Base-by-base conservation (phyloP, 2,797 vertebrate genomes). In the Lagocephalus sceleratus region DNA sequence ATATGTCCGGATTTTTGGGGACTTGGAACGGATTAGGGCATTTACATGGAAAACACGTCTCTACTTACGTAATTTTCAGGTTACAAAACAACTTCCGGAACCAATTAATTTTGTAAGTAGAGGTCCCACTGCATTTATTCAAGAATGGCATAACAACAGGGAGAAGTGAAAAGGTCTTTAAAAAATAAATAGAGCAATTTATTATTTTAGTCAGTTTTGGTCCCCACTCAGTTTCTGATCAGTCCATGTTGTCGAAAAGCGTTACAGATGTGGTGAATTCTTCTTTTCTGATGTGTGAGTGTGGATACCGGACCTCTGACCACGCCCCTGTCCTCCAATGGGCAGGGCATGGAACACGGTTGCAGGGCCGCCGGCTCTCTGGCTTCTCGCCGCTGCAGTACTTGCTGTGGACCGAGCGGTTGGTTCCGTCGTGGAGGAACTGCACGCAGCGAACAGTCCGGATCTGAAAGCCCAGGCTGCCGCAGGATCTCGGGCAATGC, bases 381-480 rank as follows among this genome's bases (percentile, higher is more conserved):
- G 96, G 95, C 8, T 94, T 94, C 20, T 95, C 91, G 0, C 93
- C 93, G 0, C 81, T 71, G 50, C 96, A 99, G 80, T 95, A 92
- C 65, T 97, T 99, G 92, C 89, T 94, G 52, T 95, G 94, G 6
- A 99, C 85, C 0, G 96, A 98, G 73, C 93, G 95, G 76, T 94
- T 97, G 60, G 88, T 83, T 7, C 92, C 89, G 0, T 95, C 93
- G 0, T 88, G 91, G 0, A 95, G 91, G 0, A 89, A 87, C 70
- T 98, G 96, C 0, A 98, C 39, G 60, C 97, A 98, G 47, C 92
- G 94, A 9, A 98, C 94, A 0, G 91, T 93, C 20, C 96, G 94
- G 8, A 98, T 91, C 85, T 99, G 96, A 48, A 93, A 96, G 39
- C 97, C 96, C 0, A 95, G 91, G 26, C 53, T 90, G 54, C 97